Conservation (phyloP, 1,140 invertebrate species). For the Lasioglossum baleicum region DNA sequence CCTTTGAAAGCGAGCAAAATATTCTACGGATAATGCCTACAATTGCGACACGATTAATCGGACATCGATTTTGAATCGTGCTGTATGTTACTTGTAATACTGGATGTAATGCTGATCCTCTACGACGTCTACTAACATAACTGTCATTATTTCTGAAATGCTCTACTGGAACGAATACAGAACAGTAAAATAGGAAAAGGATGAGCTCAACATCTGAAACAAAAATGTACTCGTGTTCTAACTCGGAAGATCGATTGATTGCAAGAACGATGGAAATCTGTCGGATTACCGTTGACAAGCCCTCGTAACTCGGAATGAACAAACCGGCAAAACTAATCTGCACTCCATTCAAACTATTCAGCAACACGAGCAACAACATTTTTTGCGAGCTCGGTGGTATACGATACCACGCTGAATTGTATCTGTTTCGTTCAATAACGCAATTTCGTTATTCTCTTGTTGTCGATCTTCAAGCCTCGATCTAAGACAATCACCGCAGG, state of each 20-base stretch:
- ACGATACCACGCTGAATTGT: conserved; percentile 24
- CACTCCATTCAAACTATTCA: not conserved
- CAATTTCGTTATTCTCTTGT: too few species aligned
- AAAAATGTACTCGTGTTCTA: not conserved
- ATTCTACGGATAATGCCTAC: too few species aligned
- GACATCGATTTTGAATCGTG: not conserved
- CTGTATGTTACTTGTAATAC: not conserved
- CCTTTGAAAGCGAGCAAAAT: too few species aligned
- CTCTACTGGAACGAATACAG: conserved; percentile 14
- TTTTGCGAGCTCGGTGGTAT: conserved; percentile 13
- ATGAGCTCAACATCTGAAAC: conserved; percentile 26
- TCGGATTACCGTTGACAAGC: not conserved
- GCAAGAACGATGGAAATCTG: not conserved
- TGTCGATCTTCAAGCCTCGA: too few species aligned
- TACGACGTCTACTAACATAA: not conserved
- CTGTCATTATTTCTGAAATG: not conserved
- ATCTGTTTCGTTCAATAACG: conserved; percentile 6
- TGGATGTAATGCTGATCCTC: not conserved
- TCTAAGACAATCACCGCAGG: too few species aligned
- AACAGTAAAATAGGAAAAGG: conserved; percentile 37
- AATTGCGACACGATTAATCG: too few species aligned
- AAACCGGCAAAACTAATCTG: not conserved
- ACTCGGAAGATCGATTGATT: not conserved
- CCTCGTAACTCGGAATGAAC: conserved; percentile 16
- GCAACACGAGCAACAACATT: conserved; percentile 11